Base-by-base conservation (phyloP, 2,888 invertebrate species). In the Cylindroiulus punctatus region DNA sequence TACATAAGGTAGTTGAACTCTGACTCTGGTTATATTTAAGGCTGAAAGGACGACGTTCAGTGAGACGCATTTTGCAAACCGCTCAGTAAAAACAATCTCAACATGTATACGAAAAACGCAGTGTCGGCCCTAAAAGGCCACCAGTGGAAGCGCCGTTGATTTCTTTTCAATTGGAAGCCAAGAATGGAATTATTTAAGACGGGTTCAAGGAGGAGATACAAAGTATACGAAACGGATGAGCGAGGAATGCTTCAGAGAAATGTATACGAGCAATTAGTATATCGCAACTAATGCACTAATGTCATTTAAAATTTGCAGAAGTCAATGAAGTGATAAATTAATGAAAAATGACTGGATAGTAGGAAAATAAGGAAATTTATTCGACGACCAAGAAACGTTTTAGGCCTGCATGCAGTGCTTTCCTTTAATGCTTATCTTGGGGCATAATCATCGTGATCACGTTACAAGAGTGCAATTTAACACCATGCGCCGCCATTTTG, bases 131-230 rank as follows among this genome's bases (percentile, higher is more conserved):
- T 19, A 57, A 57, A 57, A 57, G 2, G 57, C 57, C n/a, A n/a
- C n/a, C 57, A 57, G 57, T 57, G 57, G 57, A 57, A 57, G 44
- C 19, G 19, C n/a, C 57, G 57, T 57, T 57, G 19, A 57, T n/a
- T 57, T 57, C 47, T 57, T n/a, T 19, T 57, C n/a, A 57, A 57
- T n/a, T 47, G n/a, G n/a, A 19, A 57, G 57, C 7, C 36, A 57
- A 57, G 19, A 57, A n/a, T 57, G 57, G 57, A 57, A n/a, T n/a
- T 57, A 57, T 57, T 57, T 57, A 57, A 57, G 57, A 57, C 57
- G 57, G 57, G 57, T 57, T 57, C 57, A n/a, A n/a, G 19, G 7
- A 57, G n/a, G n/a, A 19, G n/a, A 57, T n/a, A 57, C 57, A 57
- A 57, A 57, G 57, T 57, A 57, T 57, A 57, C 57, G 57, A 57